Evolutionary conservation across 2,113 vertebrate genomes (phyloP).

Genomic region (Carassius auratus): DNA sequence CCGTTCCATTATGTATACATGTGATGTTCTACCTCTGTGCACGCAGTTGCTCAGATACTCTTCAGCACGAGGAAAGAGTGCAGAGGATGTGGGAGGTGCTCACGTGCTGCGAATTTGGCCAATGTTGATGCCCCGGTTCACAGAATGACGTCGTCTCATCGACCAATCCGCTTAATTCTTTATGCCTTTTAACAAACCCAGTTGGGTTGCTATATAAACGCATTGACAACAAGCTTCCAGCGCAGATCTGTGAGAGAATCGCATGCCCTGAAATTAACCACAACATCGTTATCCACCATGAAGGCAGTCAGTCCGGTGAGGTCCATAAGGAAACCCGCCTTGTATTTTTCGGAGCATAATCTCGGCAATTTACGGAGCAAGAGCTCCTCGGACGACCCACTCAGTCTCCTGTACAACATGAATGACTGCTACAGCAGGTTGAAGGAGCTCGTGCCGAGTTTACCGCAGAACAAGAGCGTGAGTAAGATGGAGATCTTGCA

Average conservation of each 20-base stretch:
- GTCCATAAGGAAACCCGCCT: constrained; percentile 76
- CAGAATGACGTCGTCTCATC: constrained; percentile 45
- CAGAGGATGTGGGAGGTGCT: constrained; percentile 53
- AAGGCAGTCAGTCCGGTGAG: constrained; percentile 86
- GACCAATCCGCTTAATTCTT: constrained; percentile 56
- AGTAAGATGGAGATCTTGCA: constrained; percentile 93
- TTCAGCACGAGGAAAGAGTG: constrained; percentile 39
- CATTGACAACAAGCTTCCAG: constrained; percentile 16
- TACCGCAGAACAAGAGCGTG: constrained; percentile 86
- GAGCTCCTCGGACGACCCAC: constrained; percentile 81
- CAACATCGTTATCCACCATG: constrained; percentile 67
- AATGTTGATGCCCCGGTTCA: constrained; percentile 33
- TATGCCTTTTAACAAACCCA: constrained; percentile 37
- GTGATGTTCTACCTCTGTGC: neutral
- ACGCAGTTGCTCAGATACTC: constrained; percentile 4
- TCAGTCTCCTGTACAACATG: constrained; percentile 88
- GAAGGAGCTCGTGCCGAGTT: constrained; percentile 88
- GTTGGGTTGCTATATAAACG: constrained; percentile 53
- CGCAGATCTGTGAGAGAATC: neutral
- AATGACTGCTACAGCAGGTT: constrained; percentile 89
- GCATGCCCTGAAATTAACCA: neutral
- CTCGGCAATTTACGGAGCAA: constrained; percentile 83
- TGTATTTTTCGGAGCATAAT: constrained; percentile 78
- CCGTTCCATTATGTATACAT: neutral
- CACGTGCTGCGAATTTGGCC: constrained; percentile 35